Base-by-base conservation (phyloP, 2,797 vertebrate genomes). In the Xiphorhynchus erythropygius region DNA sequence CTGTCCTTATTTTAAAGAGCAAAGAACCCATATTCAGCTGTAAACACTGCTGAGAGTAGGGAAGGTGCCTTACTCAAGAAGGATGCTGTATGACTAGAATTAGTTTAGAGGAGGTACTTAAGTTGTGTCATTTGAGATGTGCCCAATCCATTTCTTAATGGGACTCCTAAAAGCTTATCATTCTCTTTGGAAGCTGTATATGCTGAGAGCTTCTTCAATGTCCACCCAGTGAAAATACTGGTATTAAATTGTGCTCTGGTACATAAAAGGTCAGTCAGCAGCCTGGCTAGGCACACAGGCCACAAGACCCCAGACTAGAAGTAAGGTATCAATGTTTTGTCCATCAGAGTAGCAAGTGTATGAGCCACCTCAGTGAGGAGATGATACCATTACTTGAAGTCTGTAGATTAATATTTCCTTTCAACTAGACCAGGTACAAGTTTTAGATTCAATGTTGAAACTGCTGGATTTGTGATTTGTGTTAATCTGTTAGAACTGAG, bases 231-330 rank as follows among this genome's bases (percentile, higher is more conserved):
- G 59, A 23, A 82, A 76, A 55, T 76, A 44, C 5, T 5, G 2
- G 1, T 44, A 9, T 18, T 44, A 65, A 55, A 9, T 35, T 55
- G 18, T 90, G 25, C 28, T 65, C 39, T 56, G 15, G 11, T 49
- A 8, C 0, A 0, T 35, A 37, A 41, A 52, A 60, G 23, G 28
- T 67, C 28, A 32, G 0, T 0, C 9, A 24, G 11, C 32, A 49
- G 3, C 32, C 18, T 64, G 39, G 17, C 21, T 3, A 4, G 59
- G 25, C 7, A 2, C 5, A 9, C 11, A 55, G 25, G 4, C 25
- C 47, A 2, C 7, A 3, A n/a, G 24, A 70, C 23, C 53, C 59
- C 39, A 47, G 27, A 9, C 16, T 63, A 16, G 21, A 87, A 32
- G 57, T 69, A 23, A n/a, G 13, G 5, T 79, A 21, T 19, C 8